Base-by-base conservation (phyloP, 2,113 vertebrate species). In the Platichthys flesus region DNA sequence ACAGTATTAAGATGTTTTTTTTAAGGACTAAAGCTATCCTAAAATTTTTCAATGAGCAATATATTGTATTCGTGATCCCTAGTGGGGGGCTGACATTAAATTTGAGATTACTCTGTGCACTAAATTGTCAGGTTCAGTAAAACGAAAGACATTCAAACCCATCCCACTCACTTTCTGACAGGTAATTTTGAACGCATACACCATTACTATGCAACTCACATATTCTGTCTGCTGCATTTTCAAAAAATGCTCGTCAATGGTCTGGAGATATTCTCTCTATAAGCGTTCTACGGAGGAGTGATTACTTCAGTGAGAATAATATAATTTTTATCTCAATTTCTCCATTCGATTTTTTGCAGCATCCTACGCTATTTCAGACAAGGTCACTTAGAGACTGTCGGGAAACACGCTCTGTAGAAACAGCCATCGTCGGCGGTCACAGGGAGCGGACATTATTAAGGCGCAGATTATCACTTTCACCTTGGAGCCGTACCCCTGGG, bases 391-490 rank as follows among this genome's bases (percentile, higher is more conserved):
- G 8, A 59, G 61, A 69, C 18, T 70, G 31, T 28, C 54, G 49
- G n/a, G 28, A 61, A 37, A 59, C 28, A 23, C 60, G 42, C 15
- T 67, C 61, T 2, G 67, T 15, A 18, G 49, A 71, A 56, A 67
- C 23, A 40, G 68, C 58, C n/a, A 8, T 3, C 13, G 9, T 9
- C 66, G 69, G 72, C 66, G 74, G 60, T 75, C 68, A 28, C 54
- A 28, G n/a, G 37, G 24, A 45, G 47, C 52, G n/a, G 73, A 77
- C 76, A 72, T 90, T 67, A 86, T 82, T 77, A 90, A 80, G 74
- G 65, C 61, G 70, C 42, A 37, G 80, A 89, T 85, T 69, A 82
- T 81, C 70, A 76, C 75, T 76, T 82, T 89, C 80, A 87, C 88
- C 89, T 85, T 85, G 86, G 60, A 63, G 13, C 64, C 59, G 60